Conservation (phyloP, 2,888 invertebrate genomes). For the Zygaena filipendulae region DNA sequence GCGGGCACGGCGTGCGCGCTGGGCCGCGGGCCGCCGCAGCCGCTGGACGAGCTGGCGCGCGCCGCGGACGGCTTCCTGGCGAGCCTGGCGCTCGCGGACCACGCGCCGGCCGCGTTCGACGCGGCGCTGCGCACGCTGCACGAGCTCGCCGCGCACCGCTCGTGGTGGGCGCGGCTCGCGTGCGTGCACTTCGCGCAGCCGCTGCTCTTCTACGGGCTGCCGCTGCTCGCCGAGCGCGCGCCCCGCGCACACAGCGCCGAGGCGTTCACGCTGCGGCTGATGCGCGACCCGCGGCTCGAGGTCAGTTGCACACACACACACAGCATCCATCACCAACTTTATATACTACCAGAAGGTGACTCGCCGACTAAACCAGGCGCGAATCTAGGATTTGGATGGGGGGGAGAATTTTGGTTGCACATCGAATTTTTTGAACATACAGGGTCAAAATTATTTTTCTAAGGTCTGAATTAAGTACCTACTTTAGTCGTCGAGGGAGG, state of each 20-base stretch:
- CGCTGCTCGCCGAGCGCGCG: constrained; percentile 59
- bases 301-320: too few species aligned
- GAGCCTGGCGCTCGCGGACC: constrained; percentile 73
- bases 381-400: too few species aligned
- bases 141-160: constrained; percentile 33
- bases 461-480: too few species aligned
- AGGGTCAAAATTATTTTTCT: too few species aligned
- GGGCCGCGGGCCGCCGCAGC: constrained; percentile 72
- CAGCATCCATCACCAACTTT: background rate
- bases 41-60: constrained; percentile 79
- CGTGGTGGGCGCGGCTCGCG: constrained; percentile 77
- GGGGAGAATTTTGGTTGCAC: background rate
- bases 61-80: constrained; percentile 75
- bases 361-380: too few species aligned
- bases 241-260: constrained; percentile 62
- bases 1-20: constrained; percentile 75
- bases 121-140: constrained; percentile 66
- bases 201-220: constrained; percentile 78
- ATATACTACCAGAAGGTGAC: too few species aligned
- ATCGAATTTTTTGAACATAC: too few species aligned
- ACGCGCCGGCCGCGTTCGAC: constrained; percentile 68
- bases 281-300: constrained; percentile 79
- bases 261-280: constrained; percentile 72
- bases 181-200: constrained; percentile 77
- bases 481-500: too few species aligned